Evolutionary conservation across 2,888 invertebrate species (phyloP).

Genomic region (Diplolepis rosae): DNA sequence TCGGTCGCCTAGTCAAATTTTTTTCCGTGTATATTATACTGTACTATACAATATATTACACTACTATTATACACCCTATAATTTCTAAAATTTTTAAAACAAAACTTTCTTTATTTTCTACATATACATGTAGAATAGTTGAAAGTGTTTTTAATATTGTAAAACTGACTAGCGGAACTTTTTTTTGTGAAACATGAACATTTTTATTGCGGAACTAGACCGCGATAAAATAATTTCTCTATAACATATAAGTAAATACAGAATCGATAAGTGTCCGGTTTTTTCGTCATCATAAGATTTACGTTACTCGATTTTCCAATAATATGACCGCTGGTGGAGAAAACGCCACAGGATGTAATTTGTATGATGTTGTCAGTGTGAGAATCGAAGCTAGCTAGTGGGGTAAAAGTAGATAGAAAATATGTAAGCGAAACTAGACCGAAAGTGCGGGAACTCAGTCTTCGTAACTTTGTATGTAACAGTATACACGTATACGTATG

Average conservation of each 20-base stretch:
- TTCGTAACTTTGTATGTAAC: conserved; percentile 43
- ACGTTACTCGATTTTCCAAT: background rate
- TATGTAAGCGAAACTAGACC: conserved; percentile 47
- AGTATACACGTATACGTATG: background rate
- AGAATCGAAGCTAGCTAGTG: background rate
- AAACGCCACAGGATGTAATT: background rate
- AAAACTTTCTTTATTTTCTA: too few species aligned
- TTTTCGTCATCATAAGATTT: background rate
- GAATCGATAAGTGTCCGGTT: background rate
- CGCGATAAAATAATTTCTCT: background rate
- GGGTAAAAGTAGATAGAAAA: background rate
- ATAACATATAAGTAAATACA: background rate
- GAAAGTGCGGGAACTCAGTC: conserved; percentile 51
- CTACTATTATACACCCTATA: too few species aligned
- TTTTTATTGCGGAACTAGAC: background rate
- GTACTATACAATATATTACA: too few species aligned
- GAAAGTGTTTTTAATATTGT: too few species aligned
- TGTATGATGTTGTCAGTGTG: background rate
- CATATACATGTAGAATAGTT: too few species aligned
- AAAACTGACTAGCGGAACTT: too few species aligned
- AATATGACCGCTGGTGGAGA: background rate
- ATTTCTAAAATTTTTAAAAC: too few species aligned
- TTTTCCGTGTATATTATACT: too few species aligned
- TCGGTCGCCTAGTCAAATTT: too few species aligned
- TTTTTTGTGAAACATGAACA: too few species aligned